These are phyloP conservation scores for Trachelus tabidus DNA, from an alignment of 2,888 invertebrate genomes.

Conservation along the genomic window DNA sequence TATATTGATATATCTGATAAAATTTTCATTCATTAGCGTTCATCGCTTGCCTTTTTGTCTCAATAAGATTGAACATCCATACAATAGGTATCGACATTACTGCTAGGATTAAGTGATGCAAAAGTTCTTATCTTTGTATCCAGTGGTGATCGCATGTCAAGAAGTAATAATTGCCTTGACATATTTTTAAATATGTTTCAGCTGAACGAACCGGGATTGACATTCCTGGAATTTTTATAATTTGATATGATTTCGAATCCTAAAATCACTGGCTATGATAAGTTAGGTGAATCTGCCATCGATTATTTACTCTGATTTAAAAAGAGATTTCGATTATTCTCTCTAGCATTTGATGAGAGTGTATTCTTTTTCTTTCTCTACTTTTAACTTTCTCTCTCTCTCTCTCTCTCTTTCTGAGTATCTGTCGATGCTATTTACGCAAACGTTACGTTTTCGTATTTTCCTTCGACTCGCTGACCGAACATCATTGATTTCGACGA, in stretches of 20 bases:
- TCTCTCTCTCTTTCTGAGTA: neutral
- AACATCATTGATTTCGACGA: slow-evolving; percentile 4
- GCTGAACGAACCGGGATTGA: neutral
- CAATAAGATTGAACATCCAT: neutral
- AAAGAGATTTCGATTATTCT: neutral
- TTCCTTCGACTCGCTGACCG: neutral
- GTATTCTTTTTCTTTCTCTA: neutral
- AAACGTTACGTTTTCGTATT: neutral
- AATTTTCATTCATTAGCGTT: neutral
- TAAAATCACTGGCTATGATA: neutral
- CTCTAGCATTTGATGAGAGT: neutral
- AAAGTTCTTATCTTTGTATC: neutral
- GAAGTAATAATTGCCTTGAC: neutral
- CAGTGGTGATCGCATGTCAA: neutral
- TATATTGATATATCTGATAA: neutral
- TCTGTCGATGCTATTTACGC: neutral
- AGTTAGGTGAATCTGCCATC: neutral
- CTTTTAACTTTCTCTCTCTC: too few species aligned
- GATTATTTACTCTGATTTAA: neutral
- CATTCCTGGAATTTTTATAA: neutral
- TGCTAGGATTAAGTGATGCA: neutral
- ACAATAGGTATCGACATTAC: neutral
- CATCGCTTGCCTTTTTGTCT: neutral
- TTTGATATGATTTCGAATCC: neutral
- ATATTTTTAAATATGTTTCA: neutral